Base-by-base conservation (phyloP, 2,888 invertebrate species). In the Trichopoda pennipes region DNA sequence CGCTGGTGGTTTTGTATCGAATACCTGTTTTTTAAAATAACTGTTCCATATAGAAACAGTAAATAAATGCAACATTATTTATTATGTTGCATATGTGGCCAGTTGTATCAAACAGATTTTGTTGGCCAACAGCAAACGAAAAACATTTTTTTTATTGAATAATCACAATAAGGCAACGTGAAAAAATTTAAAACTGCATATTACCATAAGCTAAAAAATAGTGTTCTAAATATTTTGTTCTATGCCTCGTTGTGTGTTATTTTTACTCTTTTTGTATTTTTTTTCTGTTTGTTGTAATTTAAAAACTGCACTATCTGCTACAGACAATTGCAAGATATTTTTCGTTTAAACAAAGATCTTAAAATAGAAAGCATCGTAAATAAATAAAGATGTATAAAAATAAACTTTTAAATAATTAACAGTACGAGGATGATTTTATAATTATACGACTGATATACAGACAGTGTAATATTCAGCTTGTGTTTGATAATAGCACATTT, bases 11-110 rank as follows among this genome's bases (percentile, higher is more conserved):
- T 72, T 70, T 56, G 28, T 70, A 55, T 77, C 12, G 1, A 60
- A 58, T 72, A 72, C 78, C 72, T 66, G 78, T 73, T 78, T 66
- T 60, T 19, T 60, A 63, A 66, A 70, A 77, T 79, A 66, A 79
- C 78, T 72, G 72, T 70, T 70, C 56, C 63, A 78, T 49, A 64
- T 61, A 14, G 49, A 78, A 70, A 70, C 70, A 55, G 77, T 79
- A 78, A 72, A 72, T 66, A 72, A 72, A 72, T 66, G 72, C 64
- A 72, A 60, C 70, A 77, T 69, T 53, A 69, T 76, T 23, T 51
- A 61, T 74, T 51, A 58, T 75, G 66, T 19, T 68, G 53, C 60
- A 42, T 61, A 58, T n/a, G 47, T 55, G 19, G 28, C 21, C 3
- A 49, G 44, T 28, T 28, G 42, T 19, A 53, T 42, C 44, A 12